Percentiles rank a stretch among this genome's conserved stretches.
phyloP scores from a whole-genome alignment of 1,140 invertebrate species.

The Telenomus remus region DNA sequence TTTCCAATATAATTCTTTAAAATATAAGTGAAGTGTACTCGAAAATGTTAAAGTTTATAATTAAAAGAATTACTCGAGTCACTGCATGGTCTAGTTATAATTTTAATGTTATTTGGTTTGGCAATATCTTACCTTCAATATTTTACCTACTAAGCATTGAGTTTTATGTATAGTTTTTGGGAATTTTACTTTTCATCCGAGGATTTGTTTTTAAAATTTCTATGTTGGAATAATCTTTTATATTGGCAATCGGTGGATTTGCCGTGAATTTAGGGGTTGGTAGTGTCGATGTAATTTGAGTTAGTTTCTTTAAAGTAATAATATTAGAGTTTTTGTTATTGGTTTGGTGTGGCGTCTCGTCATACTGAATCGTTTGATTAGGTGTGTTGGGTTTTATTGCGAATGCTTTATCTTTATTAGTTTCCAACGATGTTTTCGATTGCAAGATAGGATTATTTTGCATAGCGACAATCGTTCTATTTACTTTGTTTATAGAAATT shows the following conservation, averaged over 20 bases:
- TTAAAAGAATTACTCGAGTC: no score
- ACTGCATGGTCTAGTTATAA: no score
- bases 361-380: no score
- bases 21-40: no score
- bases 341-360: no score
- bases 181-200: not conserved
- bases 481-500: constrained; percentile 26
- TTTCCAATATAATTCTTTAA: no score
- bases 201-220: constrained; percentile 45
- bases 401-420: not conserved
- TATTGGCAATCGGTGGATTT: constrained; percentile 12
- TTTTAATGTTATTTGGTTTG: no score
- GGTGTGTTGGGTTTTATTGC: constrained; percentile 1
- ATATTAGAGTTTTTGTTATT: no score
- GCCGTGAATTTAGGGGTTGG: not conserved
- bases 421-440: no score
- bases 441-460: constrained; percentile 20
- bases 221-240: not conserved
- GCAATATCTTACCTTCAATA: no score
- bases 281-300: not conserved
- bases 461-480: constrained; percentile 24
- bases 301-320: not conserved
- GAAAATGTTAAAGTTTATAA: no score
- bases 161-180: not conserved
- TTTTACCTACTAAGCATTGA: not conserved